Conservation (phyloP, 2,797 vertebrate species). For the Channallabes apus region DNA sequence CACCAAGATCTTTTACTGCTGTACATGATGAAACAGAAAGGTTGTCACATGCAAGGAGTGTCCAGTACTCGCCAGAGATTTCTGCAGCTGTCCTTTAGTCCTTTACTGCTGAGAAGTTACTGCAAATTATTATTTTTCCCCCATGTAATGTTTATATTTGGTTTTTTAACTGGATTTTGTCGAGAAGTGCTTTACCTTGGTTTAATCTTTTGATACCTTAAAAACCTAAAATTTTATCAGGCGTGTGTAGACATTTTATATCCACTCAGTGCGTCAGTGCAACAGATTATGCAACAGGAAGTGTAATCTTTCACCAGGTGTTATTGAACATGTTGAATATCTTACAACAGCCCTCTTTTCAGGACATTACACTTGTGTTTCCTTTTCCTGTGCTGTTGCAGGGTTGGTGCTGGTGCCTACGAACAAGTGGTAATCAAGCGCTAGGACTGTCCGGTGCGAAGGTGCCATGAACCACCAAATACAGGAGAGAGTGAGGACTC, state of each 20-base stretch:
- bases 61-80: too few species aligned
- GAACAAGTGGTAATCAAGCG: constrained; percentile 98
- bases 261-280: not conserved
- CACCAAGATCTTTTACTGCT: too few species aligned
- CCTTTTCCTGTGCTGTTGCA: constrained; percentile 61
- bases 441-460: constrained; percentile 64
- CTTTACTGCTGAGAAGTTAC: too few species aligned
- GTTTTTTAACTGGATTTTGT: too few species aligned
- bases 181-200: not conserved
- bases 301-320: not conserved
- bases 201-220: not conserved
- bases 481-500: constrained; percentile 25
- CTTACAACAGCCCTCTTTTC: not conserved
- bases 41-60: too few species aligned
- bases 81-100: too few species aligned
- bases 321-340: not conserved
- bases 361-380: not conserved
- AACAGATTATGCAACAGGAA: not conserved
- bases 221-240: not conserved
- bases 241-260: not conserved
- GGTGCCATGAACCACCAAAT: constrained; percentile 41
- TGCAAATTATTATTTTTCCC: too few species aligned
- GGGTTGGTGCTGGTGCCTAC: constrained; percentile 87
- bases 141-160: too few species aligned
- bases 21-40: too few species aligned